Evolutionary conservation across 2,888 invertebrate genomes (phyloP), one percentile per base, ranked within the genome.

Genomic region (Trypoxylon attenuatum): DNA sequence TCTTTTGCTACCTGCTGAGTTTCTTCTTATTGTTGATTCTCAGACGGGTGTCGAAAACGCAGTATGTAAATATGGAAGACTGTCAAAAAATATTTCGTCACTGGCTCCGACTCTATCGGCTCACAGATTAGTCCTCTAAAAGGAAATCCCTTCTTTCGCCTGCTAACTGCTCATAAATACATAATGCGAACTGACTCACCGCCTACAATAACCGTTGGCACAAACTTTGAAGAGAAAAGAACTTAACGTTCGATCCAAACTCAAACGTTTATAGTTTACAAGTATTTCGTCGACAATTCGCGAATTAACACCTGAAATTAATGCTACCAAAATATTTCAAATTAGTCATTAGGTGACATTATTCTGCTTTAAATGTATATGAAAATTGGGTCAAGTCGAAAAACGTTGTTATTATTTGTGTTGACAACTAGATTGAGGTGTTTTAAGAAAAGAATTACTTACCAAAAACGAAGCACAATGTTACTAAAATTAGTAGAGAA

Each of bases 391-490:
- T 13, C n/a, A 4, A 33, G 33, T 13, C 13, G n/a, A 33, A 33
- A 33, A 13, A n/a, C n/a, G n/a, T n/a, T n/a, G n/a, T n/a, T n/a
- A n/a, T n/a, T n/a, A n/a, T n/a, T n/a, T n/a, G n/a, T n/a, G n/a
- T n/a, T n/a, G n/a, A n/a, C n/a, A n/a, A n/a, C 33, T 33, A 33
- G 13, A n/a, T 10, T 10, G 5, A 33, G 13, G 33, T 6, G n/a
- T 1, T 2, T 13, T 43, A n/a, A 23, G 16, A n/a, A 1, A 18
- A 0, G 8, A 3, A 45, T 5, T 22, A 73, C 82, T 82, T 59
- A 83, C 83, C 80, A 13, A 77, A 68, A 5, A 79, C 64, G 13
- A 83, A 54, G 3, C 73, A 65, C 15, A 82, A 25, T 13, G 71
- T 52, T 5, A 82, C 47, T 33, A 78, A 13, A 5, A 79, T 29